These are phyloP conservation scores for Cassiopea andromeda DNA, from an alignment of 30 jellyfish, hydroid and myxozoan genomes.

Conservation along the genomic window DNA sequence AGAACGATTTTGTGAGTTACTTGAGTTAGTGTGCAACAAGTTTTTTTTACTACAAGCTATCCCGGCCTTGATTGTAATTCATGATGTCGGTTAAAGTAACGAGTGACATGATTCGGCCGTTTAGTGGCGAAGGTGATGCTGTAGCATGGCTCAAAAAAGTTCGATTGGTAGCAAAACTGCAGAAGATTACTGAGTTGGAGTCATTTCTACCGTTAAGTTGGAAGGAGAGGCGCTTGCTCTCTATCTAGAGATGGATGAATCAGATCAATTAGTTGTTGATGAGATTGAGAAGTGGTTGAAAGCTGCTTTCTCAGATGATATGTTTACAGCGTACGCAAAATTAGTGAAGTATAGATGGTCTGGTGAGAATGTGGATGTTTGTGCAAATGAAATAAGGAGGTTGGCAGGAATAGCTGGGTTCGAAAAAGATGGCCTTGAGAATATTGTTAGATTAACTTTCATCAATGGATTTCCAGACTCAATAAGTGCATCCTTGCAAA, in stretches of 20 bases:
- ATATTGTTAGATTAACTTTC: background rate
- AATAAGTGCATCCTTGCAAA: slow-evolving; percentile 4
- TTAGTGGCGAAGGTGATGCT: slow-evolving; percentile 17
- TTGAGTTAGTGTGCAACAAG: too few species aligned
- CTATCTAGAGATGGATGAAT: slow-evolving; percentile 12
- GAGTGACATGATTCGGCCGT: slow-evolving; percentile 12
- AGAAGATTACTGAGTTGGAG: slow-evolving; percentile 32
- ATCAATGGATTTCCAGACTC: slow-evolving; percentile 18
- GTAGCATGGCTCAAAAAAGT: slow-evolving; percentile 40
- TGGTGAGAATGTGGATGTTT: slow-evolving; percentile 39
- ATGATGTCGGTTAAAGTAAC: background rate
- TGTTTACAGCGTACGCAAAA: slow-evolving; percentile 31
- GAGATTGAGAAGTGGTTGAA: slow-evolving; percentile 7
- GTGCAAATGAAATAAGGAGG: slow-evolving; percentile 8
- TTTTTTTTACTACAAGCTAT: background rate
- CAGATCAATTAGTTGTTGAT: background rate
- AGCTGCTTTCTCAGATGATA: slow-evolving; percentile 17
- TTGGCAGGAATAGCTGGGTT: slow-evolving; percentile 36
- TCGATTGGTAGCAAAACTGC: slow-evolving; percentile 29
- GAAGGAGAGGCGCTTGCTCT: slow-evolving; percentile 54
- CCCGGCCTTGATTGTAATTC: slow-evolving; percentile 1
- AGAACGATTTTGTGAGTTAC: too few species aligned
- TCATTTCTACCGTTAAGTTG: slow-evolving; percentile 21
- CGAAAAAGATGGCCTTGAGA: slow-evolving; percentile 16
- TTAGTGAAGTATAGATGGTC: slow-evolving; percentile 3